phyloP scores from a whole-genome alignment of 2,888 invertebrate species.

The Rhimphoctona megacephalus region DNA sequence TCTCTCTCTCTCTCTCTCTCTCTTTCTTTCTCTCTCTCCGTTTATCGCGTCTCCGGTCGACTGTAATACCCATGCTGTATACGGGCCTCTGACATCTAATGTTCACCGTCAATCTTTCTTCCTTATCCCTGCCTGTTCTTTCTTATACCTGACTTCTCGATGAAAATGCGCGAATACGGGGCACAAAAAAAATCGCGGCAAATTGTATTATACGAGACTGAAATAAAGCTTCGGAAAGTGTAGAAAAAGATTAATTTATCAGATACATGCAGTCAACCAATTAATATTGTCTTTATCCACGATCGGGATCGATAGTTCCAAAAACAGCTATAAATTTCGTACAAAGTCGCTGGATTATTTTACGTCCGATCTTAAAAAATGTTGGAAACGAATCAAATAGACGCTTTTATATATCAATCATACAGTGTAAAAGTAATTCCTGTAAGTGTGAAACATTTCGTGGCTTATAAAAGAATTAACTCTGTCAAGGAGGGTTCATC shows the following conservation, averaged over 20 bases:
- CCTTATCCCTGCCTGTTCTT: slow-evolving; percentile 44
- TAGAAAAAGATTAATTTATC: slow-evolving; percentile 22
- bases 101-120: slow-evolving; percentile 62
- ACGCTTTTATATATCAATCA: not conserved
- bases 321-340: not conserved
- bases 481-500: not conserved
- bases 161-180: slow-evolving; percentile 34
- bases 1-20: slow-evolving; percentile 51
- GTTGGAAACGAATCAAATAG: not conserved
- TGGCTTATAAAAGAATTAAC: not conserved
- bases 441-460: slow-evolving; percentile 8
- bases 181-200: slow-evolving; percentile 13
- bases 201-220: slow-evolving; percentile 34
- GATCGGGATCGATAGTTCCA: not conserved
- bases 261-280: not conserved
- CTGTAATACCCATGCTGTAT: slow-evolving; percentile 66
- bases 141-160: slow-evolving; percentile 40
- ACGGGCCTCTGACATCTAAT: slow-evolving; percentile 56
- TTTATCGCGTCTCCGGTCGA: slow-evolving; percentile 53
- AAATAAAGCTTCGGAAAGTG: not conserved
- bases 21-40: slow-evolving; percentile 14
- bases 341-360: not conserved
- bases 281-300: not conserved
- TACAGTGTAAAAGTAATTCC: slow-evolving; percentile 1
- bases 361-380: not conserved